A percentile compares a stretch with the other conserved stretches of the same genome.
These are phyloP conservation scores for Brotula barbata DNA, from an alignment of 2,797 vertebrate genomes.

Conservation along the genomic window DNA sequence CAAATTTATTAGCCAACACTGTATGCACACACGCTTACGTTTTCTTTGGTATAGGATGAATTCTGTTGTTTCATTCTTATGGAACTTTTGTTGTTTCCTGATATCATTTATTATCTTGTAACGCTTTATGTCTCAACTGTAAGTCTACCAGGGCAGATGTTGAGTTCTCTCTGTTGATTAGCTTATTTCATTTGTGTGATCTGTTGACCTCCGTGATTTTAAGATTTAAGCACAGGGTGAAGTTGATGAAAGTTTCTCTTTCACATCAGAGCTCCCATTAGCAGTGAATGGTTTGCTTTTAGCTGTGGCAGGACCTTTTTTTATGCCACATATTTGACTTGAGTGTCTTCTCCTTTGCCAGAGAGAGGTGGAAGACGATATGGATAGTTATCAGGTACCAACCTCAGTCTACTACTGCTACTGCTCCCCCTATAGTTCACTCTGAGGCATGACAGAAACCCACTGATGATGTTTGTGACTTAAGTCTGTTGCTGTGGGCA, in stretches of 20 bases:
- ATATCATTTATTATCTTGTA: too few relatives aligned
- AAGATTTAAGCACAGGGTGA: neutral
- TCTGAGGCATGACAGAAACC: constrained; percentile 86
- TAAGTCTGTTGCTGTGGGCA: constrained; percentile 52
- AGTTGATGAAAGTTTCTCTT: neutral
- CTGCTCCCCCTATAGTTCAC: constrained; percentile 73
- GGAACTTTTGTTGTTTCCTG: too few relatives aligned
- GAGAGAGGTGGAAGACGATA: constrained; percentile 95
- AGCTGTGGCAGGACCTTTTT: constrained; percentile 25
- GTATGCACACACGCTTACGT: too few relatives aligned
- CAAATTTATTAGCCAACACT: too few relatives aligned
- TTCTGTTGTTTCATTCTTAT: too few relatives aligned
- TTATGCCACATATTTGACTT: constrained; percentile 78
- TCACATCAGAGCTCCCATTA: neutral
- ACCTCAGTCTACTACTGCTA: constrained; percentile 72
- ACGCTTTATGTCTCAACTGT: too few relatives aligned
- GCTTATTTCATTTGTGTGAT: too few relatives aligned
- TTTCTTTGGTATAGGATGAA: too few relatives aligned
- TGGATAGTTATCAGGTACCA: constrained; percentile 99
- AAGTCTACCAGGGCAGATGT: too few relatives aligned
- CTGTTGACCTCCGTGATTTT: too few relatives aligned
- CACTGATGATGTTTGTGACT: constrained; percentile 74
- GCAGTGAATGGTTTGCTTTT: constrained; percentile 11
- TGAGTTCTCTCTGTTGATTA: too few relatives aligned
- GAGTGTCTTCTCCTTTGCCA: constrained; percentile 93